phyloP scores from a whole-genome alignment of 1,140 invertebrate genomes.

The Drosophila ananassae region DNA sequence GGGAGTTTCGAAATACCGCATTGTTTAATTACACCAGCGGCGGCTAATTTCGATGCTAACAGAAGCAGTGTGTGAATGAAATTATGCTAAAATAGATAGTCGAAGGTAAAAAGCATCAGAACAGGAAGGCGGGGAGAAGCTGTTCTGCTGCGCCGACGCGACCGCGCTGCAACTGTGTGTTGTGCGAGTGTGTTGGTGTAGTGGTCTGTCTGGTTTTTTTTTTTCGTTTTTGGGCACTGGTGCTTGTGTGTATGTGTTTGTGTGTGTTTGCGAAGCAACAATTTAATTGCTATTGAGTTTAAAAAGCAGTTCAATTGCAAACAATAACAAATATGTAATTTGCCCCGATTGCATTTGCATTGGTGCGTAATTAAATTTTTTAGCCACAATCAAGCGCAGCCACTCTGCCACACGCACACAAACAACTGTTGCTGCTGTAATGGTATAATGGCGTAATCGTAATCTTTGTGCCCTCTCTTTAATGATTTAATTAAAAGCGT shows the following conservation, averaged over 20 bases:
- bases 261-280: slow-evolving; percentile 57
- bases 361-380: slow-evolving; percentile 71
- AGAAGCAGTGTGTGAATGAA: slow-evolving; percentile 42
- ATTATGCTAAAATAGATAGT: slow-evolving; percentile 38
- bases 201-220: slow-evolving; percentile 41
- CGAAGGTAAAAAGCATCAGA: slow-evolving; percentile 28
- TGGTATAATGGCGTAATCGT: slow-evolving; percentile 74
- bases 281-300: slow-evolving; percentile 66
- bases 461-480: slow-evolving; percentile 76
- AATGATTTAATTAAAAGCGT: slow-evolving; percentile 79
- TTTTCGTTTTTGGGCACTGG: background rate
- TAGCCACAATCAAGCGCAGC: slow-evolving; percentile 21
- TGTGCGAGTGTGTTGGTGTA: slow-evolving; percentile 6
- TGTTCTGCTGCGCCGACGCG: slow-evolving; percentile 41
- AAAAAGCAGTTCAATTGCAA: slow-evolving; percentile 77
- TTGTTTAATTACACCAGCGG: slow-evolving; percentile 39
- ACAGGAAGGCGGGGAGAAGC: slow-evolving; percentile 12
- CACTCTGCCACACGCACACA: slow-evolving; percentile 11
- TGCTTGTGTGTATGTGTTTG: slow-evolving; percentile 31
- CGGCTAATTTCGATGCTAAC: slow-evolving; percentile 40
- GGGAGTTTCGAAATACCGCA: slow-evolving; percentile 49
- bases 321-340: slow-evolving; percentile 71
- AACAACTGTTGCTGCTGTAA: slow-evolving; percentile 3
- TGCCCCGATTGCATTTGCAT: slow-evolving; percentile 64
- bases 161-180: slow-evolving; percentile 34